phyloP scores from a whole-genome alignment of 2,797 vertebrate genomes.

The Siniperca scherzeri region DNA sequence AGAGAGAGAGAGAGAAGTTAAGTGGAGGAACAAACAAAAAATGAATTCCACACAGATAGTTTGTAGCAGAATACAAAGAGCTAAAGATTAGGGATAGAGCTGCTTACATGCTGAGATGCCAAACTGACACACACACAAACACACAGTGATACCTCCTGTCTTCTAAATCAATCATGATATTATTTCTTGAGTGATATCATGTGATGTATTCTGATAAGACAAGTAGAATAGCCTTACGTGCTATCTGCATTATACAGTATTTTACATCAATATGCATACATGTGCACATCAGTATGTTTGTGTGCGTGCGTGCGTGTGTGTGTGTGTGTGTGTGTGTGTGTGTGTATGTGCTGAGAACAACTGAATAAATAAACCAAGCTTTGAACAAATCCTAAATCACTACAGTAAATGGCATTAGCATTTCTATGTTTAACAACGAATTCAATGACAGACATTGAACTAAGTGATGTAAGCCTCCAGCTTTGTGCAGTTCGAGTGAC shows the following conservation, averaged over 20 bases:
- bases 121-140: constrained; percentile 20
- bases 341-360: constrained; percentile 1
- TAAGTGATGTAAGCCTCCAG: background rate
- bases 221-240: background rate
- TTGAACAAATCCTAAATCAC: background rate
- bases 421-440: constrained; percentile 1
- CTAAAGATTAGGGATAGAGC: constrained; percentile 5
- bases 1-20: background rate
- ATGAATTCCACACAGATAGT: constrained; percentile 18
- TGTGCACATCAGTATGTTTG: background rate
- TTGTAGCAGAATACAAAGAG: constrained; percentile 34
- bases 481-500: constrained; percentile 1
- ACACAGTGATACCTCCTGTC: background rate
- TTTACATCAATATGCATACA: background rate
- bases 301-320: no score
- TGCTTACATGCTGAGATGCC: background rate
- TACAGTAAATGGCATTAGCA: background rate
- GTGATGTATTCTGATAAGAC: background rate
- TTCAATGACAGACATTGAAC: background rate
- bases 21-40: constrained; percentile 20
- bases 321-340: background rate
- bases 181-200: constrained; percentile 1
- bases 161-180: constrained; percentile 4
- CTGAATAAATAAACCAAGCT: background rate
- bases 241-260: background rate